Evolutionary conservation across 2,888 invertebrate genomes (phyloP), one percentile per base, ranked within the genome.

Genomic region (Drosophila kuntzei): DNA sequence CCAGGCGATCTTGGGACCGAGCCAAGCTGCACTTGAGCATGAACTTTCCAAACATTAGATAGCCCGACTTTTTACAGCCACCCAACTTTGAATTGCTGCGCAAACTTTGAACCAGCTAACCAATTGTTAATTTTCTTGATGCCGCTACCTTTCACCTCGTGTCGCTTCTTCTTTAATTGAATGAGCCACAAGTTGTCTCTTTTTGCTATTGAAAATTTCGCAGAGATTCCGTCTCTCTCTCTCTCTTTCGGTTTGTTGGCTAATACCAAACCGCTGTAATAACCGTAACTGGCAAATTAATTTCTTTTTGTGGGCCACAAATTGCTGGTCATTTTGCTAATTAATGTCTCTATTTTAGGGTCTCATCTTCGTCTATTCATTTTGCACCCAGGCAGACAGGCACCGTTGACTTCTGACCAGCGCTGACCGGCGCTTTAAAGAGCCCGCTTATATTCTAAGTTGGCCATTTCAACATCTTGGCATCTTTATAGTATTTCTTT

Each of bases 201-300:
- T 37, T 44, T n/a, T n/a, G 37, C n/a, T 60, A 80, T 73, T 68
- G 60, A 39, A 44, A 68, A 36, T n/a, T 34, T 49, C 49, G 34
- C 49, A 29, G 27, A 20, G 50, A 39, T 53, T 14, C n/a, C n/a
- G n/a, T n/a, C n/a, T n/a, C n/a, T n/a, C n/a, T n/a, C n/a, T n/a
- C n/a, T 41, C 37, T 39, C 34, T 37, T 14, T 32, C 25, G 25
- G 25, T 14, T 72, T 72, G 46, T 29, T 46, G 44, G 44, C 44
- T 27, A 50, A 29, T 46, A 32, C 37, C 68, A 44, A 81, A 77
- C 79, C 86, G 89, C 88, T 82, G 81, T 76, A 87, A 78, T 74
- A 88, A 85, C 89, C 89, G 85, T 87, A 85, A 75, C 89, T 71
- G 88, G 83, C 86, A 75, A 89, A 85, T 85, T 87, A 85, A 89